phyloP scores from a whole-genome alignment of 2,888 invertebrate species.

The Seira ritae region DNA sequence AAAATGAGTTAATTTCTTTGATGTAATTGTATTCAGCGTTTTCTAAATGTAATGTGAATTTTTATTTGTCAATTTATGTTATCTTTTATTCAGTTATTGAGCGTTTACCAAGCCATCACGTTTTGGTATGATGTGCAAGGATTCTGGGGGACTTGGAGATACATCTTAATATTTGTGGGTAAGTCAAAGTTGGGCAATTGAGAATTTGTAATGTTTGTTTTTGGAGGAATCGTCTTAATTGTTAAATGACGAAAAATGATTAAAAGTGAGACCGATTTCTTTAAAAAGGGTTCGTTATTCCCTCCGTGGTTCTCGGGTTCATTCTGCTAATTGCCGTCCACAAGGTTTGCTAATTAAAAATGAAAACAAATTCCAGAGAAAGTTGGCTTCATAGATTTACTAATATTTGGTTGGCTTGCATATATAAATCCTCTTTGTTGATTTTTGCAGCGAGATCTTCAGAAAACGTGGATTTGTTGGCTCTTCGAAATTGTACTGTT shows the following conservation, averaged over 20 bases:
- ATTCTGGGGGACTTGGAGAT: constrained; percentile 44
- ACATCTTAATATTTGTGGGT: constrained; percentile 61
- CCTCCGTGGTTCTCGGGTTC: constrained; percentile 53
- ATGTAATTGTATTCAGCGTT: background rate
- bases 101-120: constrained; percentile 56
- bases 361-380: background rate
- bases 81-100: constrained; percentile 43
- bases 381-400: too few relatives aligned
- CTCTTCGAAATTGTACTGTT: constrained; percentile 57
- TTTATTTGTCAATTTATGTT: background rate
- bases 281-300: constrained; percentile 45
- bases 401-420: too few relatives aligned
- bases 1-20: too few relatives aligned
- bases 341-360: constrained; percentile 32
- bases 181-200: too few relatives aligned
- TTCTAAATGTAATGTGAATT: too few relatives aligned
- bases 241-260: background rate
- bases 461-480: constrained; percentile 67
- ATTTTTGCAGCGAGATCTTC: constrained; percentile 55
- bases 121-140: constrained; percentile 65
- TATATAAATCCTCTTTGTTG: background rate
- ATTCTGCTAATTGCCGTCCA: constrained; percentile 59
- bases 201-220: background rate
- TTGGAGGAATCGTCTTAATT: background rate
- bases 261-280: background rate